Conservation (phyloP, 2,113 vertebrate species). For the Amazona guildingii region DNA sequence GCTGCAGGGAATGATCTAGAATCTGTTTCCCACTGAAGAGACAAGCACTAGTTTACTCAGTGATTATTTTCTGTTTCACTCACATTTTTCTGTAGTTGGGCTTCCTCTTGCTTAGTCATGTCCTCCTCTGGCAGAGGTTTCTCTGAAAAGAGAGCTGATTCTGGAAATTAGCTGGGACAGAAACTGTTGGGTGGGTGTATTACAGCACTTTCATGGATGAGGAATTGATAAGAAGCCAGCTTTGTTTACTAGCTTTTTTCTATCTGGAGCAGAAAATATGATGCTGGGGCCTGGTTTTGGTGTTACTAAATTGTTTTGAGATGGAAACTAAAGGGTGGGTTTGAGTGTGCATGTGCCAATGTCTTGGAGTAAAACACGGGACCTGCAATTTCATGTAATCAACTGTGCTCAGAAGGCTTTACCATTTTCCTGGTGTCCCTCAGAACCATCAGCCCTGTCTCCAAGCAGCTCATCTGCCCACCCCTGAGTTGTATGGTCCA, state of each 20-base stretch:
- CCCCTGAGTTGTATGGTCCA: not conserved
- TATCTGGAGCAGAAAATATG: not conserved
- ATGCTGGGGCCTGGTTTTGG: not conserved
- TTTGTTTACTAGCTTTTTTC: not conserved
- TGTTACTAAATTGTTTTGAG: not conserved
- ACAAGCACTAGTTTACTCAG: conserved; percentile 1
- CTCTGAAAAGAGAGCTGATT: conserved; percentile 40
- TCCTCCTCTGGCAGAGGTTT: conserved; percentile 31
- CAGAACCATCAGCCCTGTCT: not conserved
- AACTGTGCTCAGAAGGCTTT: not conserved
- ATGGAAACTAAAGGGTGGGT: not conserved
- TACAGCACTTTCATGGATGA: not conserved
- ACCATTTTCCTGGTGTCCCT: not conserved
- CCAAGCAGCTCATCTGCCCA: not conserved
- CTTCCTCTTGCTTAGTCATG: conserved; percentile 59
- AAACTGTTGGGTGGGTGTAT: not conserved
- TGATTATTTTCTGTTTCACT: conserved; percentile 33
- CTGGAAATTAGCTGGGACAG: conserved; percentile 18
- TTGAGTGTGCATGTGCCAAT: not conserved
- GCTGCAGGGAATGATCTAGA: conserved; percentile 17
- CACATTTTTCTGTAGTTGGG: not conserved
- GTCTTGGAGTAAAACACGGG: not conserved
- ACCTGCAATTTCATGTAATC: not conserved
- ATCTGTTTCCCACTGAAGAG: not conserved
- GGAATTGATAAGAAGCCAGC: not conserved